Conservation (phyloP, 2,888 invertebrate species). For the Bugulina stolonifera region DNA sequence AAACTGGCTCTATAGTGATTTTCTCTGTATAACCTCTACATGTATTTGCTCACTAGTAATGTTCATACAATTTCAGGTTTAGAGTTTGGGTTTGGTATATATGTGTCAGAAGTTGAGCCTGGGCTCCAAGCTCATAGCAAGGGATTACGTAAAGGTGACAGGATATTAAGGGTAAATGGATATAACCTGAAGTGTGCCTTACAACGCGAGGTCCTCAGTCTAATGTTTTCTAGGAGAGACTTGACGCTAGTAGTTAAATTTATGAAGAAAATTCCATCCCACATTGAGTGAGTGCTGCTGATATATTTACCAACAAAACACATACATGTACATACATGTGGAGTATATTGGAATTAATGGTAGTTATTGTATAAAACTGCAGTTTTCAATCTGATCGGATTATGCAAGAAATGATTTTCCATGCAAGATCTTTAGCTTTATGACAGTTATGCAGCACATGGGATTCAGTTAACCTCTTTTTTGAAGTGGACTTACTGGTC, state of each 20-base stretch:
- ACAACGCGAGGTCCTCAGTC: background rate
- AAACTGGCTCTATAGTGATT: too few relatives aligned
- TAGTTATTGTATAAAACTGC: too few relatives aligned
- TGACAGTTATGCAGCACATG: too few relatives aligned
- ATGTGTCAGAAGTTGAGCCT: background rate
- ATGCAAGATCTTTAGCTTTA: too few relatives aligned
- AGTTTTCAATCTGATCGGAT: too few relatives aligned
- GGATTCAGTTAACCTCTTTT: too few relatives aligned
- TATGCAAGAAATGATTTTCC: too few relatives aligned
- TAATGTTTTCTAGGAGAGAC: background rate
- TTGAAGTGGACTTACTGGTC: background rate
- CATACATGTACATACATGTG: too few relatives aligned
- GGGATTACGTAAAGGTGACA: background rate
- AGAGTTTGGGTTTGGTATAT: conserved; percentile 17
- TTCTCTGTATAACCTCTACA: too few relatives aligned
- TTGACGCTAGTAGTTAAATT: background rate
- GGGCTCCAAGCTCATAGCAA: background rate
- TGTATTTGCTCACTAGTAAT: background rate
- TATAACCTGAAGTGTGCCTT: conserved; percentile 1
- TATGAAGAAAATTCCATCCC: background rate
- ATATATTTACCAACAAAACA: too few relatives aligned
- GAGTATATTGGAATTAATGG: too few relatives aligned
- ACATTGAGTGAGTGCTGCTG: background rate
- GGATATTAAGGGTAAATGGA: background rate
- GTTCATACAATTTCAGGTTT: background rate